phyloP scores from a whole-genome alignment of 2,797 vertebrate species.

The Lutjanus argentimaculatus region DNA sequence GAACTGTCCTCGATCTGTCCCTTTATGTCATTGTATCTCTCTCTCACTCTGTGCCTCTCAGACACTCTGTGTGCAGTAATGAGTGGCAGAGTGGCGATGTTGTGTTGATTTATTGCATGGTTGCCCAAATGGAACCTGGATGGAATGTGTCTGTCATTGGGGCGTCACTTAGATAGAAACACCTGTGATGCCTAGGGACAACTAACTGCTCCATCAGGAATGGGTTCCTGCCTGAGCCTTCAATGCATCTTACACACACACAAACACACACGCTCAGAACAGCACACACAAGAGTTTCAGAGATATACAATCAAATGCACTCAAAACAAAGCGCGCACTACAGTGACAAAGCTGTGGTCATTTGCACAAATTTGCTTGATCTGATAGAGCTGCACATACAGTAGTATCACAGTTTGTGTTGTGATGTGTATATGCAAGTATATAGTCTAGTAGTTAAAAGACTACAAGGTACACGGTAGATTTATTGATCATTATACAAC shows the following conservation, averaged over 20 bases:
- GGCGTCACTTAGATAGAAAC: constrained; percentile 79
- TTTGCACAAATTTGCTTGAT: constrained; percentile 8
- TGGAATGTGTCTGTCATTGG: constrained; percentile 81
- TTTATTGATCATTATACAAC: too few species aligned
- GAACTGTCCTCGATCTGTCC: constrained; percentile 58
- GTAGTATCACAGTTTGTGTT: neutral
- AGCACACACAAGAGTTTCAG: neutral
- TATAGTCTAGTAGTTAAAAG: neutral
- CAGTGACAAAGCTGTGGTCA: constrained; percentile 7
- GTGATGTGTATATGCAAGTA: neutral
- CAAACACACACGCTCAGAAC: constrained; percentile 4
- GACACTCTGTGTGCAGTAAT: constrained; percentile 71
- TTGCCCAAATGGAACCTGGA: constrained; percentile 77
- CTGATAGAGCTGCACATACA: neutral
- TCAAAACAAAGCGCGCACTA: constrained; percentile 6
- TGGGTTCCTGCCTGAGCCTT: constrained; percentile 45
- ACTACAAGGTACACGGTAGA: too few species aligned
- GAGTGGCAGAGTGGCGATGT: constrained; percentile 79
- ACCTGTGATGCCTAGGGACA: constrained; percentile 79
- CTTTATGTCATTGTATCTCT: constrained; percentile 54
- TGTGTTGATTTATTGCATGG: constrained; percentile 87
- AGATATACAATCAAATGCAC: neutral
- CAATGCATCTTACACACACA: constrained; percentile 16
- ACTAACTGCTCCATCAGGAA: constrained; percentile 72
- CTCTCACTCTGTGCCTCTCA: constrained; percentile 30